Evolutionary conservation across 2,113 vertebrate genomes (phyloP), one percentile per base, ranked within the genome.

Genomic region (Chaetodon trifascialis): DNA sequence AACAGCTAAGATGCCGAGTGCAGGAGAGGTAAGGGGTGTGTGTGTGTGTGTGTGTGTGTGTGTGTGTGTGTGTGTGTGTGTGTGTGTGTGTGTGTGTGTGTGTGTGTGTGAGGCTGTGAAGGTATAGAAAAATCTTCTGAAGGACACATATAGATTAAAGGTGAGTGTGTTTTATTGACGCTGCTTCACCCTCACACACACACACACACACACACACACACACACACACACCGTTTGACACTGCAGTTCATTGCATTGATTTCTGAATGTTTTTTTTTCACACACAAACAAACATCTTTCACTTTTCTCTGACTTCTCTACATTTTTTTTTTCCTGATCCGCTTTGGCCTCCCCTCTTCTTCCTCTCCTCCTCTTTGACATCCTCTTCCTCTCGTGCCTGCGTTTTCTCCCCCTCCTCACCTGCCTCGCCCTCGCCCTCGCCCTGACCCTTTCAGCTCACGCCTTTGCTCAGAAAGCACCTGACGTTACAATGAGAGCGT

Each of bases 1-100:
- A 95, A 95, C 95, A 94, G 87, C 88, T 75, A 93, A 93, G 94
- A 94, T 95, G 95, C 94, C 62, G 91, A 90, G 86, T 84, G 85
- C 82, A 88, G 84, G 81, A 81, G 82, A 82, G 67, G 80, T 80
- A 74, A 55, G 36, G 82, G 54, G 58, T 80, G 85, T 75, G 90
- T 78, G 79, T 74, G 58, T 62, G 82, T 15, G 72, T 74, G 58
- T 62, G 82, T 15, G 72, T 74, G 58, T 62, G 82, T 15, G 72
- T 74, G 58, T 62, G 82, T 15, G 72, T 74, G 58, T 62, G 82
- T 15, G 72, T 74, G 58, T 62, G 82, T 15, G 72, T 74, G 58
- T 62, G 82, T 15, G 72, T 74, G 58, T 62, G 82, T 15, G 72
- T 74, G 58, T 62, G 82, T 15, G 72, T n/a, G 58, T 80, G 85